Base-by-base conservation (phyloP, 2,888 invertebrate genomes). In the Ormyrus labotus region DNA sequence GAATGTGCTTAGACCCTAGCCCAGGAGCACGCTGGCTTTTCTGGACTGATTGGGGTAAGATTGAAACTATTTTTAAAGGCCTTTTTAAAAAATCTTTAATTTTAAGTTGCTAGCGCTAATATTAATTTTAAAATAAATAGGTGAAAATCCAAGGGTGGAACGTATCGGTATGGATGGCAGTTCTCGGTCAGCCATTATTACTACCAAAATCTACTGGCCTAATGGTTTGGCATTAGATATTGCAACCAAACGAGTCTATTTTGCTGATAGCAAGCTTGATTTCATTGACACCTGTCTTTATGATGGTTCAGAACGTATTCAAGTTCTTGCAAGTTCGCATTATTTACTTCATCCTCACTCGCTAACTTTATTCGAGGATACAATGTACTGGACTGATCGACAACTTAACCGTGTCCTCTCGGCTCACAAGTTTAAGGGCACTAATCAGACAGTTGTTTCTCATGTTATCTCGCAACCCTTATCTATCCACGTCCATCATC, bases 271-370 rank as follows among this genome's bases (percentile, higher is more conserved):
- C 0, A 98, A 99, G 88, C 91, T 99, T 55, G 99, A 99, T 90
- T 99, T 97, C 88, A 99, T 99, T 81, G 99, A 99, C 89, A 98
- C 98, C 89, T 99, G 98, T 88, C 96, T 97, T 87, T 99, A 99
- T 92, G 97, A 99, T 87, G 99, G 99, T 8, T 94, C 94, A 0
- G 96, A 96, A 0, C 92, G 99, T 34, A 96, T 96, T 84, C 97
- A 98, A 90, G 98, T 97, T 0, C 88, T 97, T 19, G 95, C 97
- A 2, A 95, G 95, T 13, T 96, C 96, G 84, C 96, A 99, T 91
- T 99, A 99, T 88, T 92, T 99, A 0, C 92, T 98, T 2, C 99
- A 99, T 91, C 98, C 99, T 0, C 99, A 99, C 90, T 98, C 97
- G 8, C 91, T 99, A 55, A 97, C 98, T 0, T 92, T 99, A 7